Base-by-base conservation (phyloP, 2,113 vertebrate genomes). In the Eretmochelys imbricata region DNA sequence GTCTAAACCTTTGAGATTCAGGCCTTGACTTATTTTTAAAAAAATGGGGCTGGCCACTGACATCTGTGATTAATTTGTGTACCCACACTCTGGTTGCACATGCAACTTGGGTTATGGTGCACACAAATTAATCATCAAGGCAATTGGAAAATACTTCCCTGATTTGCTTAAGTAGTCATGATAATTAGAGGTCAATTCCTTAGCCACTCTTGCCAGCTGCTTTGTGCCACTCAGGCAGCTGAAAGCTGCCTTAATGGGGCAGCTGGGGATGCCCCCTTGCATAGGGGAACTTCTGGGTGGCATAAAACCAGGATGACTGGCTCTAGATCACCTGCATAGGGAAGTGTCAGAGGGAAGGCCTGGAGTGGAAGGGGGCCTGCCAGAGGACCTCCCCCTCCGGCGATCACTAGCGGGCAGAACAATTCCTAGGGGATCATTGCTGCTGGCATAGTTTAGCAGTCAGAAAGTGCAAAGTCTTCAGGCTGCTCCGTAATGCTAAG, bases 1-100 rank as follows among this genome's bases (percentile, higher is more conserved):
- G 87, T 79, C 75, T 93, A 92, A 97, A 83, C 92, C 89, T 92
- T 88, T 80, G 93, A 88, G 87, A 85, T 92, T 95, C 81, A 87
- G 79, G 84, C 57, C 65, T 46, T 7, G 3, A 88, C 91, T 91
- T 88, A 59, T 72, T 69, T 72, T 80, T 93, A 91, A 85, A 89
- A 96, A 94, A 89, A 90, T 80, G 69, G 80, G 72, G 57, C 10
- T 17, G 83, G 85, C 29, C 83, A 72, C 65, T n/a, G 65, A 87
- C 13, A 27, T 87, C 91, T 62, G 59, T 48, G 75, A 0, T 5
- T 92, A 91, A 82, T 69, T 84, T 91, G 81, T 92, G 81, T 13
- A 50, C 89, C 79, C 69, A 0, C 3, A 85, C 80, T 50, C 12
- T 2, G 8, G 72, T 42, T 87, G 10, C 38, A 25, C 42, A 27